Evolutionary conservation across 2,797 vertebrate genomes (phyloP).

Genomic region (Semaprochilodus insignis): DNA sequence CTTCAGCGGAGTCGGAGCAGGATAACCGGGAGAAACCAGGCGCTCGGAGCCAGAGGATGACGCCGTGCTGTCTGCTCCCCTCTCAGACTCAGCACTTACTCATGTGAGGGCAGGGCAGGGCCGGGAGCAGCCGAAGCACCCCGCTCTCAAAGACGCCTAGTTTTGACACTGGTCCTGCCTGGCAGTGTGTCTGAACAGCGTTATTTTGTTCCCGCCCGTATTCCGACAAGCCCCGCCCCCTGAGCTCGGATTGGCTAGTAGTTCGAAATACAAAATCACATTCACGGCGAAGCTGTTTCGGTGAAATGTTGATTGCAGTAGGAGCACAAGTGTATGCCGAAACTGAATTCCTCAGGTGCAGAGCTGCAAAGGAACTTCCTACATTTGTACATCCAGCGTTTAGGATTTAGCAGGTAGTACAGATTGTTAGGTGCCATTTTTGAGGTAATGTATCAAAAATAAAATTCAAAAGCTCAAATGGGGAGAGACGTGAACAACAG

Average conservation of each 20-base stretch:
- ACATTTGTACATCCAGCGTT: too few species aligned
- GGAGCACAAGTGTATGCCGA: too few species aligned
- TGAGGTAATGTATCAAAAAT: too few species aligned
- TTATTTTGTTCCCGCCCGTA: background rate
- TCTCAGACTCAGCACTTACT: conserved; percentile 81
- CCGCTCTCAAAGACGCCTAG: conserved; percentile 47
- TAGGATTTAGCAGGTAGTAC: too few species aligned
- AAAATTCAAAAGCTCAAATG: too few species aligned
- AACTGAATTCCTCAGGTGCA: too few species aligned
- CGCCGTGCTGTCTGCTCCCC: conserved; percentile 59
- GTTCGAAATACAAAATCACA: background rate
- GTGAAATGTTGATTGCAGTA: too few species aligned
- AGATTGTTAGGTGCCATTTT: too few species aligned
- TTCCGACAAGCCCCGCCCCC: background rate
- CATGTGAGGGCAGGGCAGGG: conserved; percentile 67
- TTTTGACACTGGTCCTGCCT: conserved; percentile 20
- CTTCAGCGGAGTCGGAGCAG: conserved; percentile 33
- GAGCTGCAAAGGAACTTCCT: too few species aligned
- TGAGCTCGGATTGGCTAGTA: background rate
- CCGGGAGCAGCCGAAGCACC: conserved; percentile 24
- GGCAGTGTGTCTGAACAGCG: background rate
- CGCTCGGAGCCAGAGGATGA: conserved; percentile 11
- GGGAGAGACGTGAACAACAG: too few species aligned
- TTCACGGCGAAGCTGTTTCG: too few species aligned
- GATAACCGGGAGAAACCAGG: conserved; percentile 42